Evolutionary conservation across 2,888 invertebrate species (phyloP), one percentile per base, ranked within the genome.

Genomic region (Dendrolimus pini): DNA sequence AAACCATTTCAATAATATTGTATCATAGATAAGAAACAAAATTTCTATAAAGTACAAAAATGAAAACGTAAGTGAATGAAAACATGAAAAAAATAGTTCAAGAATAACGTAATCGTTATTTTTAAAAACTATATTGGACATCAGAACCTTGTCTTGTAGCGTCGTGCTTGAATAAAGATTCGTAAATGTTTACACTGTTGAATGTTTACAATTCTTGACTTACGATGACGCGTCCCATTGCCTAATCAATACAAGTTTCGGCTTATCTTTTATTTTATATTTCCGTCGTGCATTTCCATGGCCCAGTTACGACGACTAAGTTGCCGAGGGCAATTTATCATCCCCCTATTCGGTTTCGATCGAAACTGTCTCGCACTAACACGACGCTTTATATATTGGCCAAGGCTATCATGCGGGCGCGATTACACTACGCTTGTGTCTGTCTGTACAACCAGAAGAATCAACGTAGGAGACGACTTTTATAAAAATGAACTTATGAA

Each of bases 131-230:
- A 47, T 47, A 9, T 47, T 47, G 9, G 2, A 12, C 47, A 47
- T 12, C 47, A 10, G 9, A 47, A 47, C 47, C 47, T 47, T 47
- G 47, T 47, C 47, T 47, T 8, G 62, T 65, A 60, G 61, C 68
- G 72, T 74, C 75, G 75, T 69, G 59, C 59, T 68, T 73, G 72
- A 69, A 74, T 70, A 71, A 71, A 72, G 74, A 69, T 62, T 61
- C 58, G 55, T 62, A 58, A 65, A 63, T 68, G 65, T 65, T 67
- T 64, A 65, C 62, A 60, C 60, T 61, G 65, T 56, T 56, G 57
- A 60, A 55, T 68, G 65, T 65, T 67, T 64, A 65, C 62, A 60
- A 60, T 61, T 64, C 58, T 57, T 56, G 60, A 55, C 59, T 58
- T 57, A 55, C 59, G 64, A 58, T 64, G 64, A 59, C 57, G 59